Evolutionary conservation across 2,888 invertebrate species (phyloP).

Genomic region (Metopia argyrocephala): DNA sequence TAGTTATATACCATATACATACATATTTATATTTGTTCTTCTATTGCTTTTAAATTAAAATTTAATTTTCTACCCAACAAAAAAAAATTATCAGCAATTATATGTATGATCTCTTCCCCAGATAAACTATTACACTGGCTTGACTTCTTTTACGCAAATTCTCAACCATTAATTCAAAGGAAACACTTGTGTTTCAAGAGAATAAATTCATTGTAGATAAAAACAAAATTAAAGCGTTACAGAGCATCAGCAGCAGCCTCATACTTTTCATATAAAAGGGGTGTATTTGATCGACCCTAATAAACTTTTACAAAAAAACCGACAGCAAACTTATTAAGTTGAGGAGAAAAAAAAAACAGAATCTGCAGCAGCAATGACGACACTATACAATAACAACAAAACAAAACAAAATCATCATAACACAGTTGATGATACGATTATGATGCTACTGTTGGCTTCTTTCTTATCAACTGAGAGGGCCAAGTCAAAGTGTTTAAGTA

Average conservation of each 20-base stretch:
- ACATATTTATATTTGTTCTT: too few species aligned
- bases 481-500: too few species aligned
- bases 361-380: neutral
- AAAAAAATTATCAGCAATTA: neutral
- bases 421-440: conserved; percentile 52
- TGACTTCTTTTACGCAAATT: conserved; percentile 1
- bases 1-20: too few species aligned
- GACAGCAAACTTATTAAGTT: conserved; percentile 51
- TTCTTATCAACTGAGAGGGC: neutral
- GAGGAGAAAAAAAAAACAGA: neutral
- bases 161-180: neutral
- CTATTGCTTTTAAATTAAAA: too few species aligned
- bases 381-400: conserved; percentile 17
- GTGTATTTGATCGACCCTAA: conserved; percentile 25
- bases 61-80: neutral
- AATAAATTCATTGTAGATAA: conserved; percentile 50
- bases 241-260: conserved; percentile 1
- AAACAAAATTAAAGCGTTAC: conserved; percentile 52
- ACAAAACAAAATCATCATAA: conserved; percentile 45
- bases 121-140: neutral
- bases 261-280: conserved; percentile 38
- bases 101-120: neutral
- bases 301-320: neutral
- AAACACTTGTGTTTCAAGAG: conserved; percentile 54
- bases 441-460: conserved; percentile 11